phyloP scores from a whole-genome alignment of 2,113 vertebrate species.

The Entomyzon cyanotis region DNA sequence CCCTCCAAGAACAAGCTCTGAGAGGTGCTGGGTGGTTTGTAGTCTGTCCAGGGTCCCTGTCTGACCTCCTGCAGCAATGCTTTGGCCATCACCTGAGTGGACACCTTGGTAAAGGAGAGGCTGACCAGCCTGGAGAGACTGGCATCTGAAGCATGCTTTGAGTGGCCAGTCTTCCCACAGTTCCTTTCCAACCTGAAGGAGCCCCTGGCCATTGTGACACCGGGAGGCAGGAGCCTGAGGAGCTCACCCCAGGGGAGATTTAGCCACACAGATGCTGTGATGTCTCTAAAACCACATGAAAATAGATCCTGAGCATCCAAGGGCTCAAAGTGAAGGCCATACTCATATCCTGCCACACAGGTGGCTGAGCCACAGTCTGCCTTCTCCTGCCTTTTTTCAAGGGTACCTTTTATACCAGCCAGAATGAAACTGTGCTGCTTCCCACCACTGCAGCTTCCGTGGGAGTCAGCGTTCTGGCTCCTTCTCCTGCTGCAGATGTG shows the following conservation, averaged over 20 bases:
- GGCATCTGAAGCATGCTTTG: accelerated
- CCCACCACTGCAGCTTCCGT: not conserved
- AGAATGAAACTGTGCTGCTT: not conserved
- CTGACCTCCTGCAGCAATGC: not conserved
- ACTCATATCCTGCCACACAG: not conserved
- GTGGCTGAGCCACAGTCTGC: not conserved
- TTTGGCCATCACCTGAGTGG: not conserved
- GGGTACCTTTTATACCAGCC: not conserved
- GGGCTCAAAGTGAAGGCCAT: not conserved
- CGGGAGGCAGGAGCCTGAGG: not conserved
- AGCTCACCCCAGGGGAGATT: too few species aligned
- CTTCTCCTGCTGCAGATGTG: not conserved
- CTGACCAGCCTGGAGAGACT: not conserved
- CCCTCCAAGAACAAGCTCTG: not conserved
- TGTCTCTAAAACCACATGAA: not conserved
- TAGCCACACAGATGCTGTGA: not conserved
- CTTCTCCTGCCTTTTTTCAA: not conserved
- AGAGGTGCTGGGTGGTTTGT: accelerated
- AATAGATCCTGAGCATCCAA: not conserved
- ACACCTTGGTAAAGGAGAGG: not conserved
- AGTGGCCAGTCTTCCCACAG: not conserved
- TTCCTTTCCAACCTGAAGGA: not conserved
- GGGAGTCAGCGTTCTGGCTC: not conserved
- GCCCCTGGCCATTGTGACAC: not conserved
- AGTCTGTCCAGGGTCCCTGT: accelerated